Percentiles rank a stretch among this genome's conserved stretches.
These are phyloP conservation scores for Mormyrus proboscirostris DNA, from an alignment of 2,797 vertebrate species.

Conservation along the genomic window DNA sequence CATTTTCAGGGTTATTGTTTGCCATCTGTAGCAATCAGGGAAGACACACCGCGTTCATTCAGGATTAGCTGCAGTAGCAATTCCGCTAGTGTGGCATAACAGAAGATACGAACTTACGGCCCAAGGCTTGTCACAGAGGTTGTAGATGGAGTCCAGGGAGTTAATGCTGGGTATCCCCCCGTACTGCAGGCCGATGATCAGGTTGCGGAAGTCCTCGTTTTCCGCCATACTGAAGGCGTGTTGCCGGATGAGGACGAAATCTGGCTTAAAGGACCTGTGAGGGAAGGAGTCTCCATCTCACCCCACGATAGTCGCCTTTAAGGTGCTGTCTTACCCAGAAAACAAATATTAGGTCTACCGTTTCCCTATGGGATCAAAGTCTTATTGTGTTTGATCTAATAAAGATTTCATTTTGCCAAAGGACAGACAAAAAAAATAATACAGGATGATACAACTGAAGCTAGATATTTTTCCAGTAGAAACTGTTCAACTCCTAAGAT, in stretches of 20 bases:
- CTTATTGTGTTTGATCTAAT: background rate
- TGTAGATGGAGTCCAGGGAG: constrained; percentile 91
- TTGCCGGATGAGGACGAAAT: constrained; percentile 91
- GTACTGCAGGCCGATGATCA: constrained; percentile 94
- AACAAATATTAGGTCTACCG: background rate
- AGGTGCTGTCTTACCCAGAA: background rate
- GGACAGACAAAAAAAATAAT: background rate
- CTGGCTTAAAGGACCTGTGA: constrained; percentile 85
- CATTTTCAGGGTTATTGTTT: background rate
- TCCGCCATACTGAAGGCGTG: constrained; percentile 95
- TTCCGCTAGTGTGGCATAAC: background rate
- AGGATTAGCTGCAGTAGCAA: background rate
- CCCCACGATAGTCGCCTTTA: background rate
- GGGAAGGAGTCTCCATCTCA: background rate
- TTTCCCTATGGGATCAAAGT: background rate
- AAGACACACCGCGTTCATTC: background rate
- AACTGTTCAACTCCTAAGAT: background rate
- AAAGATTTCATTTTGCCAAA: background rate
- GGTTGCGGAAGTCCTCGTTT: constrained; percentile 90
- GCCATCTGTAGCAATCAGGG: background rate
- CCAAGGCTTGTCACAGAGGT: constrained; percentile 97
- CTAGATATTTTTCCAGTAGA: background rate
- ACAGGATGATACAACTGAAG: background rate
- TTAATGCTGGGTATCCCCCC: constrained; percentile 87
- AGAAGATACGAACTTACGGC: constrained; percentile 69